Base-by-base conservation (phyloP, 2,797 vertebrate species). In the Aplochiton taeniatus region DNA sequence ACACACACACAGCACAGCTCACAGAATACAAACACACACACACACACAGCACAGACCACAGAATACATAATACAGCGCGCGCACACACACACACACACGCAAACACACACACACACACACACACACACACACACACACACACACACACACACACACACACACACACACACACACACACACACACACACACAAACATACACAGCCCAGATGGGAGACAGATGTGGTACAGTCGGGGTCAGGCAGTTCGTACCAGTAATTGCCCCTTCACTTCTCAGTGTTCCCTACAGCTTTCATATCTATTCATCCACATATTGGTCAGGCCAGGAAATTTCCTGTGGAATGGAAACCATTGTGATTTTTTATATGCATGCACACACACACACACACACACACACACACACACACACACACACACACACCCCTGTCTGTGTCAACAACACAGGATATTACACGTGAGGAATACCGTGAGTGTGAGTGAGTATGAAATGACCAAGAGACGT, bases 141-240 rank as follows among this genome's bases (percentile, higher is more conserved):
- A 50, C 55, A n/a, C 49, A 53, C 50, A 17, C 49, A 63, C 49
- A 12, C 50, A 44, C 61, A 4, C 53, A 48, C 63, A 41, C 44
- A 50, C 51, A 44, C 52, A 62, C 52, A 46, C 61, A 69, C 61
- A 58, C 47, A 65, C 48, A 63, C 18, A 54, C 56, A 65, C 41
- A 31, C 44, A 11, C 8, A 42, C 19, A 9, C 49, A 44, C 49
- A 50, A 55, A 71, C 62, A 64, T 56, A 68, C 64, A 54, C 63
- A 48, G 58, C 81, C 73, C 90, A 92, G 84, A 91, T 93, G 89
- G 85, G 69, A 82, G 83, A 87, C 91, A 92, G 88, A 92, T 92
- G 91, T 91, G 84, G 77, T 72, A 79, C 64, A 82, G 81, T 73
- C 75, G 64, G 83, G 88, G 88, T 90, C 87, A 82, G 61, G 20